Conservation (phyloP, 2,888 invertebrate species). For the Rhamphomyia laevipes region DNA sequence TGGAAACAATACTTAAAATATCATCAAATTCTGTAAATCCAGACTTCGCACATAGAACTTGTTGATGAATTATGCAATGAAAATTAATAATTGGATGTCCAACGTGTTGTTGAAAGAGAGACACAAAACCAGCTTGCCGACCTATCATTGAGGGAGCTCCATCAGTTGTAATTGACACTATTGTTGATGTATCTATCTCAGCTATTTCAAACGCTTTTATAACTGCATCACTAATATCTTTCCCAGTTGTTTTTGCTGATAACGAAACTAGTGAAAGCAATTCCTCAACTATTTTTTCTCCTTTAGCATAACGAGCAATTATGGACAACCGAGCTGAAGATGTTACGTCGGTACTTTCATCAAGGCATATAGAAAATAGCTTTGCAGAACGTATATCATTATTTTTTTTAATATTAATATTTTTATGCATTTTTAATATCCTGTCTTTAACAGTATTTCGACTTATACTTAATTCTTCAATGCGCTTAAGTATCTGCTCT, state of each 20-base stretch:
- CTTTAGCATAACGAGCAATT: constrained; percentile 16
- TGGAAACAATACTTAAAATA: background rate
- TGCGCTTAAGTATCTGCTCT: background rate
- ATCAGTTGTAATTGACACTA: background rate
- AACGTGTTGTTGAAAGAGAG: background rate
- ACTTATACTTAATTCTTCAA: background rate
- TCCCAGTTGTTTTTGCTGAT: constrained; percentile 8
- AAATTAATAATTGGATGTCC: background rate
- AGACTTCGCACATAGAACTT: constrained; percentile 1
- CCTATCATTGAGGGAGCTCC: background rate
- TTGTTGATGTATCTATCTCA: background rate
- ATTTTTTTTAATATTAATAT: background rate
- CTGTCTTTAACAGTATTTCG: background rate
- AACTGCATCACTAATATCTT: background rate
- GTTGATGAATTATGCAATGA: constrained; percentile 1
- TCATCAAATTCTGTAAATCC: background rate
- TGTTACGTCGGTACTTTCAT: background rate
- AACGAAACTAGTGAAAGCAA: constrained; percentile 16
- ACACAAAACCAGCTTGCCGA: background rate
- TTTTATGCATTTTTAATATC: background rate
- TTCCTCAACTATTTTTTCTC: constrained; percentile 13
- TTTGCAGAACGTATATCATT: background rate
- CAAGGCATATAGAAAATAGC: background rate
- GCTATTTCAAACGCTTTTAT: background rate
- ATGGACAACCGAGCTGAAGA: background rate